A percentile compares a stretch with the other conserved stretches of the same genome.
phyloP scores from a whole-genome alignment of 1,140 invertebrate genomes.

The Pogonomyrmex californicus region DNA sequence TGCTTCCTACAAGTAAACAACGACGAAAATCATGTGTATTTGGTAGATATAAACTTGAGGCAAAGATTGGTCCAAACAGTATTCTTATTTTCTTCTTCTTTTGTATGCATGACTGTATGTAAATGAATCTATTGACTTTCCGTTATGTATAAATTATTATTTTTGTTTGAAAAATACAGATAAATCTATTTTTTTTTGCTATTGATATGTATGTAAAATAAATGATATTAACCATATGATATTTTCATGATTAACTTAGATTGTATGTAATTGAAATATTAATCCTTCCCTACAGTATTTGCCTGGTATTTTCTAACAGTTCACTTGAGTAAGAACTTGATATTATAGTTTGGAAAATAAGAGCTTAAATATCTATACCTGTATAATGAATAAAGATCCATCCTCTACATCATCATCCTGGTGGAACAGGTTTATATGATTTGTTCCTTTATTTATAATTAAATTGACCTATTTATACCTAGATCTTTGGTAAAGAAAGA shows the following conservation, averaged over 20 bases:
- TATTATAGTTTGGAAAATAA: constrained; percentile 4
- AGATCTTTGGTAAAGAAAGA: background rate
- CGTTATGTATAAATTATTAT: background rate
- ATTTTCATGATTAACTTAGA: background rate
- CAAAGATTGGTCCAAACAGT: background rate
- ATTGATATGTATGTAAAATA: background rate
- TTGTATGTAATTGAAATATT: background rate
- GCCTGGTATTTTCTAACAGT: constrained; percentile 12
- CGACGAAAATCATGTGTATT: background rate
- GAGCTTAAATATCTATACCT: background rate
- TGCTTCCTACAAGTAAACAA: background rate
- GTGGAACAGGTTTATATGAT: constrained; percentile 64
- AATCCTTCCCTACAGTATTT: constrained; percentile 22
- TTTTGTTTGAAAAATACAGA: background rate
- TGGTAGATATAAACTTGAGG: background rate
- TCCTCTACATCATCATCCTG: constrained; percentile 33
- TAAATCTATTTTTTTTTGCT: background rate
- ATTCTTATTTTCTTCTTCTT: background rate
- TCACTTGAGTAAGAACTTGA: background rate
- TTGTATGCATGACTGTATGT: background rate
- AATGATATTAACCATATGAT: background rate
- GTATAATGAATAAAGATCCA: constrained; percentile 46
- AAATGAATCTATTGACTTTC: background rate
- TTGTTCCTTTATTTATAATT: constrained; percentile 30
- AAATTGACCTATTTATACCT: too few species aligned